Evolutionary conservation across 2,113 vertebrate genomes (phyloP), one percentile per base, ranked within the genome.

Genomic region (Microtus pennsylvanicus): DNA sequence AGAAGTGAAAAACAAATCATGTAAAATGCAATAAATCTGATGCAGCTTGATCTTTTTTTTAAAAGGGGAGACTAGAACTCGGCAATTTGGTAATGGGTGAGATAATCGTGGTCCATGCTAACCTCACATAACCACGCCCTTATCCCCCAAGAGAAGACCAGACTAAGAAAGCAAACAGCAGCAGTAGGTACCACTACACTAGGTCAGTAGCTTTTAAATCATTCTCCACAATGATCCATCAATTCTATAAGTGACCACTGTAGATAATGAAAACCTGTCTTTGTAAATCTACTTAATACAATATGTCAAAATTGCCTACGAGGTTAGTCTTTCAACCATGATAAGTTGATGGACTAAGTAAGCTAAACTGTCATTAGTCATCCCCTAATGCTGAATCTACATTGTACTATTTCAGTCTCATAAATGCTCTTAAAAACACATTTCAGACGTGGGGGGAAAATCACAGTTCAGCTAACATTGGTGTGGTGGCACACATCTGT

Each of bases 391-490:
- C 52, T 76, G 87, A 95, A 80, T 24, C 55, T 89, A 47, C 69
- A 2, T 24, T 61, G 35, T 91, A 72, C 42, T 69, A 85, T 9
- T 72, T 81, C 87, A 80, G 47, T 63, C 61, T 92, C 42, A 70
- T 90, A 90, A 67, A 61, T 90, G 58, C 50, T 90, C n/a, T 87
- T 93, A 76, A 94, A 96, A 91, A 35, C 19, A 91, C 47, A 87
- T 58, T 88, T 67, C 33, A 13, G 50, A 6, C 2, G 10, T 5
- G 14, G 33, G 9, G 45, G 26, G 42, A 61, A 21, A 19, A 55
- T 45, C 30, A 67, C 42, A 92, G 63, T 42, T 85, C 28, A 83
- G 33, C 58, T 89, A 61, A 13, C 52, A 42, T 17, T 22, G 11
- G 10, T 75, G 24, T 45, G 45, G 67, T 87, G 67, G 22, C 14